Evolutionary conservation across 2,113 vertebrate genomes (phyloP), one percentile per base, ranked within the genome.

Genomic region (Gorilla gorilla): DNA sequence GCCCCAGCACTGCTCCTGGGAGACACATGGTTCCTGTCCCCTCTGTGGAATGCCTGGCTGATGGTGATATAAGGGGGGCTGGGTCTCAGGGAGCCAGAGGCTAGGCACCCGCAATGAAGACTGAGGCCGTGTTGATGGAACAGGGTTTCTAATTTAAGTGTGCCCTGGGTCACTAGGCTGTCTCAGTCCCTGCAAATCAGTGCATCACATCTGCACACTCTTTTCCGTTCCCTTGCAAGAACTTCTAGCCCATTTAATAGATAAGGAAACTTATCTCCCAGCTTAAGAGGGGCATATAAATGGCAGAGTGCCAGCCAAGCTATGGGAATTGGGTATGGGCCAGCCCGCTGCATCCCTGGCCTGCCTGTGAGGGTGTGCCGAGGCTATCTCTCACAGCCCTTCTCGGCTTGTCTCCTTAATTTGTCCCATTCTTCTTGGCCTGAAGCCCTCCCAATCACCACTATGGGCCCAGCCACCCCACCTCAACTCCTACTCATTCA

Each of bases 291-390:
- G 84, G 64, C 61, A n/a, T 83, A 0, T 0, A 40, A 72, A 32
- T 18, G 20, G 22, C n/a, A n/a, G 8, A 16, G 13, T 32, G 80
- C 48, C 14, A 6, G 16, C 17, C 6, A 12, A 9, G 70, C 32
- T 23, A 0, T 3, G 45, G 50, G 17, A 20, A n/a, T 3, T 35
- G 73, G 27, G 8, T 1, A 18, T 0, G 7, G 18, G 52, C 73
- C 8, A 40, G 59, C 25, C 23, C 8, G 0, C 38, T 27, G 57
- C 3, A 13, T 3, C 43, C 22, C 17, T 11, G 80, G 3, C 73
- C 43, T 0, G 0, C 3, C 3, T 0, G 5, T 7, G 52, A 38
- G 18, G 14, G 7, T 35, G 17, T 45, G 13, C 45, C 0, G 0
- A 90, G 43, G 22, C 23, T 16, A 0, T 35, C 20, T 83, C 20